These are phyloP conservation scores for Drosophila rhopaloa DNA, from an alignment of 1,140 invertebrate genomes.

Conservation along the genomic window DNA sequence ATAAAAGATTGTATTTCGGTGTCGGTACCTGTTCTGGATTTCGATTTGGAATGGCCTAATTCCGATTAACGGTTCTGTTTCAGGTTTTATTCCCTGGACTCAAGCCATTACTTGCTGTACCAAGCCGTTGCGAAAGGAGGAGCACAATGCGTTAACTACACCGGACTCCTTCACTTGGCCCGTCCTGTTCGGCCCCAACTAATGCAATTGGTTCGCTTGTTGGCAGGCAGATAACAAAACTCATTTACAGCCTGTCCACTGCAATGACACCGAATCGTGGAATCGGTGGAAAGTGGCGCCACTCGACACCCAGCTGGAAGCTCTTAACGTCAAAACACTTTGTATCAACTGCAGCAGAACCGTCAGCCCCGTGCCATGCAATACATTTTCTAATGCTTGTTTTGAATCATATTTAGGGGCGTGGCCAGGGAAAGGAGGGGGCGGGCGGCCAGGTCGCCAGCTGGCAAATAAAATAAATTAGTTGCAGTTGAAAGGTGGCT, in stretches of 20 bases:
- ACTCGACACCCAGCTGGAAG: constrained; percentile 21
- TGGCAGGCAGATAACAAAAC: constrained; percentile 70
- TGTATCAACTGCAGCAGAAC: constrained; percentile 58
- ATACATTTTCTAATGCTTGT: constrained; percentile 81
- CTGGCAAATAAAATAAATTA: constrained; percentile 83
- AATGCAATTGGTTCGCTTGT: constrained; percentile 69
- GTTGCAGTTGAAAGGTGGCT: constrained; percentile 81
- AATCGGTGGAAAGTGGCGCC: constrained; percentile 17
- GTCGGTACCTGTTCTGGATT: no score
- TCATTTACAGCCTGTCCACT: constrained; percentile 55
- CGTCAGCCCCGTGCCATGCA: constrained; percentile 31
- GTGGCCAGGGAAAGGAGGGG: no score
- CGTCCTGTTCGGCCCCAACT: constrained; percentile 7
- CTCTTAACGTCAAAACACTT: constrained; percentile 62
- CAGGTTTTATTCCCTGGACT: no score
- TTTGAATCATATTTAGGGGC: constrained; percentile 73
- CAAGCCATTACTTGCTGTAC: no score
- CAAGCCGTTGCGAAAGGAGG: no score
- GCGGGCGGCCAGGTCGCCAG: constrained; percentile 32
- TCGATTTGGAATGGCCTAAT: no score
- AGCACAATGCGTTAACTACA: not conserved
- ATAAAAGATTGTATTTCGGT: no score
- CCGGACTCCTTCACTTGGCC: constrained; percentile 15
- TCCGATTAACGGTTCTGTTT: no score
- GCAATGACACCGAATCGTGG: constrained; percentile 51